Percentiles rank a stretch among this genome's conserved stretches.
Evolutionary conservation across 2,797 vertebrate genomes (phyloP).

Genomic region (Stomatorhinus walkeri): DNA sequence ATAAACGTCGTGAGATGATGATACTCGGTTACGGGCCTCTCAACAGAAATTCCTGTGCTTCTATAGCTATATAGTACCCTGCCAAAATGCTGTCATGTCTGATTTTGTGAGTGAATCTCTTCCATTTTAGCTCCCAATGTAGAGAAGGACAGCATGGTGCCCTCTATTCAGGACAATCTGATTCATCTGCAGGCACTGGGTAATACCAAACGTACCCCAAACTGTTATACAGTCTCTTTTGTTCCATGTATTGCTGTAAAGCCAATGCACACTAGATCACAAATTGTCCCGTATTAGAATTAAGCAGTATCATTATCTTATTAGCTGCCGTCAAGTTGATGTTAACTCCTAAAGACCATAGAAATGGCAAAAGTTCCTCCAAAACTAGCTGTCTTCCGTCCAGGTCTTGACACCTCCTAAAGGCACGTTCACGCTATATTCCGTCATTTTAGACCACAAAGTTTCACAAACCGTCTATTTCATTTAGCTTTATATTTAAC

Average conservation of each 20-base stretch:
- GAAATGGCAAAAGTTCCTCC: not conserved
- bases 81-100: not conserved
- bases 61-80: not conserved
- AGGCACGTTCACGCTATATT: not conserved
- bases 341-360: not conserved
- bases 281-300: not conserved
- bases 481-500: not conserved
- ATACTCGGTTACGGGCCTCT: not conserved
- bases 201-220: not conserved
- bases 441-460: not conserved
- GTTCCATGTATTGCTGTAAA: not conserved
- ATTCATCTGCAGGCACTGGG: not conserved
- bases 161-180: not conserved
- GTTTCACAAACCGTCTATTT: not conserved
- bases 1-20: not conserved
- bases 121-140: not conserved
- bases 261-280: not conserved
- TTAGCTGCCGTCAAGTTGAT: not conserved
- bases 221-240: not conserved
- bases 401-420: not conserved
- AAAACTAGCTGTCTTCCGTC: not conserved
- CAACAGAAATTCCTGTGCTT: not conserved
- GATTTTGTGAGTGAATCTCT: not conserved
- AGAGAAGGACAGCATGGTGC: not conserved
- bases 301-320: not conserved